Evolutionary conservation across 2,888 invertebrate species (phyloP), one percentile per base, ranked within the genome.

Genomic region (Idaea aversata): DNA sequence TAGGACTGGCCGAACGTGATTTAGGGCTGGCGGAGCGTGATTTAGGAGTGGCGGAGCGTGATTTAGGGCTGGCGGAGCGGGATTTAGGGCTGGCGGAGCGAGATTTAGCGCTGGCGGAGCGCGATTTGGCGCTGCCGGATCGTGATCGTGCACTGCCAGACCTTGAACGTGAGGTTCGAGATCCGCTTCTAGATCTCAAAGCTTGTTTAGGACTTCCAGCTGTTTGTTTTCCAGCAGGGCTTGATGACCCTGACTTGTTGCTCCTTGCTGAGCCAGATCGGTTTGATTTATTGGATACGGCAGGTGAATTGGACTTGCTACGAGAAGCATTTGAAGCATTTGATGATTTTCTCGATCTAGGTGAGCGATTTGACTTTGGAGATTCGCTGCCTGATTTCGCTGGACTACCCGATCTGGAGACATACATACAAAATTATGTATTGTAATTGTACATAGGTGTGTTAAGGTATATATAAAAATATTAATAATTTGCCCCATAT

Each of bases 291-390:
- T 90, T 86, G 0, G 91, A 90, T 35, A 75, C 84, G 7, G 80
- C 89, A 10, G 90, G 92, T 1, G 93, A 91, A 70, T 91, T 91
- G 0, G 93, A 93, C 72, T 90, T 91, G 78, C 91, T 91, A 7
- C 88, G 81, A 15, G 91, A 91, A 38, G 73, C 87, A 79, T 80
- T 85, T 36, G 87, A 88, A 57, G 81, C 85, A 75, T 85, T 87
- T 16, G 92, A 91, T 0, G 91, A 90, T 72, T 84, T 87, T 63
- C 82, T 84, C 4, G 92, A 88, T 5, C 76, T 81, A 5, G 72
- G 81, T 0, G 91, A 88, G 3, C 72, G 82, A 61, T 86, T 86
- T 0, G 93, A 93, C 72, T 90, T 89, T 4, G 90, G 91, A 67
- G 93, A 93, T 76, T 85, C 90, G 77, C 90, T 91, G 10, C 84